Base-by-base conservation (phyloP, 1,140 invertebrate genomes). In the Bacillus rossius region DNA sequence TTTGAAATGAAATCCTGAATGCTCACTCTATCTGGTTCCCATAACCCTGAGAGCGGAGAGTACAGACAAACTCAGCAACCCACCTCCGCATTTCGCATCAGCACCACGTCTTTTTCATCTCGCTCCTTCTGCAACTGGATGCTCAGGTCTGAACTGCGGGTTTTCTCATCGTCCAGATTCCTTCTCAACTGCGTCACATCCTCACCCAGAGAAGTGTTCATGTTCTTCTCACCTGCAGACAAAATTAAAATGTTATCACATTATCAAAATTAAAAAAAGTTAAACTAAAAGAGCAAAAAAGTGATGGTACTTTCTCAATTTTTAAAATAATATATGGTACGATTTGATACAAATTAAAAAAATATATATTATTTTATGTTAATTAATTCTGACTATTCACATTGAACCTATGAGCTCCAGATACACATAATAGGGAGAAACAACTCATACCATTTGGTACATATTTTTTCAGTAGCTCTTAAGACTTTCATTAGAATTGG, bases 41-140 rank as follows among this genome's bases (percentile, higher is more conserved):
- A n/a, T n/a, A n/a, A n/a, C n/a, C n/a, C n/a, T n/a, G n/a, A n/a
- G 29, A 10, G 29, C 29, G 4, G 29, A 10, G 29, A 34, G 29
- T 34, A 10, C 4, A 4, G 10, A 34, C 29, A 34, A 4, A 10
- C 4, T 4, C 29, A 34, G 5, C 29, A 34, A 4, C 89, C 92
- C 57, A 92, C 84, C 71, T 91, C 84, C 3, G 90, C 90, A 69
- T 91, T 93, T 23, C 89, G 79, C 29, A 93, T 65, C 50, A 92
- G 71, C 1, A 86, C 84, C 10, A 84, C 82, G 68, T 91, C 85
- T 65, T 89, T 92, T 57, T 92, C 89, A 53, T 83, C 75, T 25
- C 79, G 80, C 59, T 89, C 86, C 20, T 70, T 73, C 20, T 76
- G 70, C 8, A 76, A 40, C 42, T 64, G 69, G 26, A 29, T 40